A percentile compares a stretch with the other conserved stretches of the same genome.
Conservation (phyloP, 2,113 vertebrate genomes). For the Pangasianodon gigas region DNA sequence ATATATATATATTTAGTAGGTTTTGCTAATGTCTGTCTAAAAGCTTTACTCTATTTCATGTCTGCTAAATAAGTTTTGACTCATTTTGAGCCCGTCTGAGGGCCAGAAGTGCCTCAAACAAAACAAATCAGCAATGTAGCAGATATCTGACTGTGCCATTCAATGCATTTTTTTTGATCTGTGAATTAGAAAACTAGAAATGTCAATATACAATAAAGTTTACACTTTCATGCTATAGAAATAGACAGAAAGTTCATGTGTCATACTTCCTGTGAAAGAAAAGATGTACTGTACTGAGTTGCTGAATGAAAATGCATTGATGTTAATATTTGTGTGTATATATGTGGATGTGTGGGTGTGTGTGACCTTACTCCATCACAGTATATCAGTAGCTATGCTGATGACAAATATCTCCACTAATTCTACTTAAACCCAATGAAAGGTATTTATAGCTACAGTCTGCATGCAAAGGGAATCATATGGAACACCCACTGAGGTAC, state of each 20-base stretch:
- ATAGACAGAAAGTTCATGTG: not conserved
- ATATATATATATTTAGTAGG: conserved; percentile 50
- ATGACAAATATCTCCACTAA: conserved; percentile 61
- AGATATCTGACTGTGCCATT: conserved; percentile 73
- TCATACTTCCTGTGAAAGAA: not conserved
- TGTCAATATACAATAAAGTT: conserved; percentile 77
- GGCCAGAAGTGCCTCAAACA: conserved; percentile 51
- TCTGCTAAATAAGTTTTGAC: conserved; percentile 36
- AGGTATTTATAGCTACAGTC: conserved; percentile 66
- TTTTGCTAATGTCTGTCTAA: conserved; percentile 59
- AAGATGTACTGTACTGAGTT: not conserved
- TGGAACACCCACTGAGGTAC: conserved; percentile 64
- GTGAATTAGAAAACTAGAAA: conserved; percentile 71
- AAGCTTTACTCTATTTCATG: conserved; percentile 62
- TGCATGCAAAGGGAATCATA: conserved; percentile 59
- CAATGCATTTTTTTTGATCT: conserved; percentile 60
- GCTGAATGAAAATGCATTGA: not conserved
- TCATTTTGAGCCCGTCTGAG: conserved; percentile 20
- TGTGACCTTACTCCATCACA: conserved; percentile 12
- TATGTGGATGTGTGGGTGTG: not conserved
- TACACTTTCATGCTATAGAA: conserved; percentile 75
- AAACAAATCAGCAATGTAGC: conserved; percentile 66
- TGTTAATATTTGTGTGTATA: not conserved
- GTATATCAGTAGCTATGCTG: conserved; percentile 54
- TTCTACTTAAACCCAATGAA: conserved; percentile 70